phyloP scores from a whole-genome alignment of 1,140 invertebrate genomes.

The Goniozus legneri region DNA sequence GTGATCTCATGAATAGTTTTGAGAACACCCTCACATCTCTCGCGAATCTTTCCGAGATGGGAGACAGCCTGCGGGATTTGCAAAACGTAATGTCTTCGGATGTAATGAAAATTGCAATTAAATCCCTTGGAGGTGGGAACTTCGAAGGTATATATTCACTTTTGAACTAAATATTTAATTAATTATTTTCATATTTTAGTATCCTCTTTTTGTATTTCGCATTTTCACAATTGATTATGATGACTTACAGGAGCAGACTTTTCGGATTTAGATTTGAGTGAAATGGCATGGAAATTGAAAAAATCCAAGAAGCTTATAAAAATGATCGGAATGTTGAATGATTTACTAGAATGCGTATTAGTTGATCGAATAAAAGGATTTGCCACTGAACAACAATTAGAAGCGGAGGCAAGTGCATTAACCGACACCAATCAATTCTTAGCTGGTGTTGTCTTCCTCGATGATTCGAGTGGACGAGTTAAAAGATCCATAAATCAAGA shows the following conservation, averaged over 20 bases:
- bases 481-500: conserved; percentile 26
- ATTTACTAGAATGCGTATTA: conserved; percentile 60
- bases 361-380: conserved; percentile 59
- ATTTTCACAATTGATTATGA: no score
- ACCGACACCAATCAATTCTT: conserved; percentile 57
- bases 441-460: conserved; percentile 53
- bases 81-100: conserved; percentile 46
- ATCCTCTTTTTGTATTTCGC: no score
- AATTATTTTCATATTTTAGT: no score
- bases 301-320: conserved; percentile 32
- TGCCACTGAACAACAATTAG: conserved; percentile 52
- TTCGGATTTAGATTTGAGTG: conserved; percentile 35
- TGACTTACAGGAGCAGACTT: no score
- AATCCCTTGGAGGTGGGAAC: conserved; percentile 33
- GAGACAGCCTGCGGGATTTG: conserved; percentile 49
- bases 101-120: conserved; percentile 43
- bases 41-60: conserved; percentile 49
- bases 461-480: conserved; percentile 31
- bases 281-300: conserved; percentile 40
- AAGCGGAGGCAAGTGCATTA: conserved; percentile 53
- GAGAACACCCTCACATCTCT: conserved; percentile 50
- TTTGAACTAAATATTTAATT: no score
- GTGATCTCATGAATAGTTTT: conserved; percentile 50
- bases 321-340: conserved; percentile 44
- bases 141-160: conserved; percentile 18